Evolutionary conservation across 1,140 invertebrate species (phyloP).

Genomic region (Drosophila gunungcola): DNA sequence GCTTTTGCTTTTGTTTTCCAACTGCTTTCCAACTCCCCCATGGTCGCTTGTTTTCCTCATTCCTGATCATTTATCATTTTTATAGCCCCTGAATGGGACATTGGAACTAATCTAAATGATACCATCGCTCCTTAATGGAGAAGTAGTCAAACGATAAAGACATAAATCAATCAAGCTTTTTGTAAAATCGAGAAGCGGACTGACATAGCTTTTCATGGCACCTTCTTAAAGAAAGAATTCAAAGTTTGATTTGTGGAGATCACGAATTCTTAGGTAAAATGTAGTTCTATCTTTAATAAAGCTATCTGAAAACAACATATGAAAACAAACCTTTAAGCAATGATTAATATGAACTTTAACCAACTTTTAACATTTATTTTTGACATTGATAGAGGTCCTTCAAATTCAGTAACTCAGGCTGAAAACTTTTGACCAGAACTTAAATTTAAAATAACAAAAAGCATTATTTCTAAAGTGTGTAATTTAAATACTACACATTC

Average conservation of each 20-base stretch:
- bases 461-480: no score
- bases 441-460: no score
- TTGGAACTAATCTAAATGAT: constrained; percentile 72
- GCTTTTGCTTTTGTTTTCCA: constrained; percentile 11
- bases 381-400: constrained; percentile 3
- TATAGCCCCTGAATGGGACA: constrained; percentile 63
- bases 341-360: no score
- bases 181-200: background rate
- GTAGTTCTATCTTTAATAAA: background rate
- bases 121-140: constrained; percentile 54
- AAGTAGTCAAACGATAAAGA: constrained; percentile 60
- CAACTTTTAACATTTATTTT: background rate
- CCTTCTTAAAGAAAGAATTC: constrained; percentile 11
- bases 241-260: constrained; percentile 26
- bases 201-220: constrained; percentile 17
- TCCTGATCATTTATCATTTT: constrained; percentile 75
- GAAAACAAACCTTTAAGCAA: no score
- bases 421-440: background rate
- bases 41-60: constrained; percentile 10
- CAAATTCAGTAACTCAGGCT: background rate
- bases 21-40: constrained; percentile 13
- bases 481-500: no score
- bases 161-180: constrained; percentile 57
- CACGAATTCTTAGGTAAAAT: background rate
- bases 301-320: constrained; percentile 1